phyloP scores from a whole-genome alignment of 2,113 vertebrate species.

The Xenopus tropicalis region UCB_Xtro_10.0 CM004450.2:94643501-94644000 shows the following conservation, averaged over 20 bases:
- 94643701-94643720: neutral
- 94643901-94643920: constrained; percentile 1
- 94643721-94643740: constrained; percentile 34
- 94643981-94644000: too few species aligned
- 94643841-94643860: neutral
- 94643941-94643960: neutral
- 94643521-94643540: too few species aligned
- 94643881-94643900: neutral
- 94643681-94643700: constrained; percentile 36
- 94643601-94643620: too few species aligned
- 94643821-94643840: neutral
- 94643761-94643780: constrained; percentile 15
- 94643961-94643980: neutral
- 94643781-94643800: neutral
- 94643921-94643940: constrained; percentile 16
- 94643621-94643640: too few species aligned
- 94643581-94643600: too few species aligned
- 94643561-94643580: too few species aligned
- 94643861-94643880: neutral
- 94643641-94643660: constrained; percentile 37
- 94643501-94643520: too few species aligned
- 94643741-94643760: constrained; percentile 46
- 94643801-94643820: neutral
- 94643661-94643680: neutral
- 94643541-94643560: too few species aligned